Conservation (phyloP, 2,797 vertebrate species). For the Sebastes ruberrimus region DNA sequence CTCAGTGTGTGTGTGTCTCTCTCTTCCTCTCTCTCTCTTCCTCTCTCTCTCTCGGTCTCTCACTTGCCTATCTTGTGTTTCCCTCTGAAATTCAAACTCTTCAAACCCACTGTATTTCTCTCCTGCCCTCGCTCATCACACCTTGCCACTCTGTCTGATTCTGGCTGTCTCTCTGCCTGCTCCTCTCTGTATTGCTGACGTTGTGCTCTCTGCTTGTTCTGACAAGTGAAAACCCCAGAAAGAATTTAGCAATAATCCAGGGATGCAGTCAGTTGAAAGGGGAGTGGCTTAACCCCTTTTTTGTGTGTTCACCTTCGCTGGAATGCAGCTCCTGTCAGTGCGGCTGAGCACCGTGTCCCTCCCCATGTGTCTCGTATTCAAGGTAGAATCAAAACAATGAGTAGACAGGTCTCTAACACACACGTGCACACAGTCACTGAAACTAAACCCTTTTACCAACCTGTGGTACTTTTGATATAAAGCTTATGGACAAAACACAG, state of each 20-base stretch:
- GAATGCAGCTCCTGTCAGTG: constrained; percentile 77
- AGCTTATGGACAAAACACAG: neutral
- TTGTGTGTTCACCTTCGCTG: constrained; percentile 74
- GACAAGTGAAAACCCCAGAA: constrained; percentile 84
- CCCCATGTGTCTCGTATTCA: constrained; percentile 17
- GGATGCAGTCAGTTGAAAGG: constrained; percentile 75
- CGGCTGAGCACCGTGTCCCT: constrained; percentile 20
- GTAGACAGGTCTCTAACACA: constrained; percentile 11
- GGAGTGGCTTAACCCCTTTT: constrained; percentile 78
- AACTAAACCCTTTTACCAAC: neutral
- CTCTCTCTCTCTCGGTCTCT: constrained; percentile 17
- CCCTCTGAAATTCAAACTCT: constrained; percentile 60
- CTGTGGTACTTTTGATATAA: neutral
- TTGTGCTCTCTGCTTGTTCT: constrained; percentile 79
- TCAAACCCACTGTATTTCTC: constrained; percentile 23
- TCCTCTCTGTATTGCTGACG: constrained; percentile 73
- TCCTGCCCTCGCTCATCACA: constrained; percentile 2
- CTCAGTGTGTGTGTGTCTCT: constrained; percentile 57
- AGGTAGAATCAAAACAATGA: constrained; percentile 48
- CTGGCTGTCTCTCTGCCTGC: constrained; percentile 23
- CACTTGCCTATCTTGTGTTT: constrained; percentile 27
- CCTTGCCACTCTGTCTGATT: constrained; percentile 16
- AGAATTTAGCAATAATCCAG: constrained; percentile 84
- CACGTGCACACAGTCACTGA: neutral
- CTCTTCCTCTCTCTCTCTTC: constrained; percentile 44